A percentile compares a stretch with the other conserved stretches of the same genome.
Evolutionary conservation across 2,888 invertebrate genomes (phyloP).

Genomic region (Oxyscelio sp.): DNA sequence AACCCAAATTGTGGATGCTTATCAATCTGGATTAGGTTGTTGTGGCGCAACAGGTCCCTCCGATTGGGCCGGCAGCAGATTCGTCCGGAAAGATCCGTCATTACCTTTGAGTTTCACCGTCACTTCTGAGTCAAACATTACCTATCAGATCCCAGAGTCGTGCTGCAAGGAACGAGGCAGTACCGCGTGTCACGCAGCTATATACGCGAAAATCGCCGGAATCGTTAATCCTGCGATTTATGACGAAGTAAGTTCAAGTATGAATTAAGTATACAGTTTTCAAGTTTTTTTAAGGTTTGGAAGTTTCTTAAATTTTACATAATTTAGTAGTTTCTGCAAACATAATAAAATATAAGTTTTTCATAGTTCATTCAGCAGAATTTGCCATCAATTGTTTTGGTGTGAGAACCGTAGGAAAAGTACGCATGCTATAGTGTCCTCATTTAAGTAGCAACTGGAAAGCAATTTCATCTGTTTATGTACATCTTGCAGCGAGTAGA

Average conservation of each 20-base stretch:
- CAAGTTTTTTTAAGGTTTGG: too few species aligned
- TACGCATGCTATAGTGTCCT: too few species aligned
- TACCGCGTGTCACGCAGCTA: constrained; percentile 89
- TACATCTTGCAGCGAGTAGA: too few species aligned
- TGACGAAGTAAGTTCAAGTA: constrained; percentile 30
- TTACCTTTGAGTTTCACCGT: constrained; percentile 89
- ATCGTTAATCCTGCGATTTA: constrained; percentile 87
- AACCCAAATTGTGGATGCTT: constrained; percentile 83
- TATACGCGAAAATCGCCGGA: constrained; percentile 89
- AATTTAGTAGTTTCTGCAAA: too few species aligned
- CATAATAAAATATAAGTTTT: too few species aligned
- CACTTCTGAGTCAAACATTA: constrained; percentile 86
- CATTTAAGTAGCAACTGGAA: too few species aligned
- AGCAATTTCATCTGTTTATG: too few species aligned
- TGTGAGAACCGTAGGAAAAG: too few species aligned
- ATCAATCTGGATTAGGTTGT: constrained; percentile 91
- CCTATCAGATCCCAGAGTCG: constrained; percentile 90
- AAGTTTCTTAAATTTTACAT: too few species aligned
- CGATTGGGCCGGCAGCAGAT: constrained; percentile 92
- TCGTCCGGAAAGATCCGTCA: constrained; percentile 89
- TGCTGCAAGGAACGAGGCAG: constrained; percentile 90
- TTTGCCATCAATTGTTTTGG: too few species aligned
- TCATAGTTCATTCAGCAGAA: too few species aligned
- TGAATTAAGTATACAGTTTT: not conserved
- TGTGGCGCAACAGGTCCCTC: constrained; percentile 93